Evolutionary conservation across 2,888 invertebrate species (phyloP).

Genomic region (Cheilosia urbana): DNA sequence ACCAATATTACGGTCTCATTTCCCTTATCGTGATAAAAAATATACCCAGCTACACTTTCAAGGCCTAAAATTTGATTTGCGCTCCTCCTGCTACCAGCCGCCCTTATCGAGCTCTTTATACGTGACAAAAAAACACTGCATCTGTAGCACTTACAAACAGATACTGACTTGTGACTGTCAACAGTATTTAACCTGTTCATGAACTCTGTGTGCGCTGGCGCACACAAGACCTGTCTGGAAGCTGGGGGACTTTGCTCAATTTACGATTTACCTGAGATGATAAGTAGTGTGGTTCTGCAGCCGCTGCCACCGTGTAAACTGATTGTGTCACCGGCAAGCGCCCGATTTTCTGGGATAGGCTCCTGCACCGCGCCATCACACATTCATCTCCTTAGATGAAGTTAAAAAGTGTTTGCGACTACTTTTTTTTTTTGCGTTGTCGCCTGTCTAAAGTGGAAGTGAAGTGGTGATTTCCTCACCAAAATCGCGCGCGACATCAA

Average conservation of each 20-base stretch:
- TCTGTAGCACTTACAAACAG: conserved; percentile 16
- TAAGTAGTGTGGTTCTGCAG: conserved; percentile 41
- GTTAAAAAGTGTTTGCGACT: conserved; percentile 38
- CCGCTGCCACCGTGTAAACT: conserved; percentile 57
- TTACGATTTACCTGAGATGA: conserved; percentile 70
- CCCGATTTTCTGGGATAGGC: conserved; percentile 74
- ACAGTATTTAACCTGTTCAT: conserved; percentile 70
- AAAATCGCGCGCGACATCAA: conserved; percentile 47
- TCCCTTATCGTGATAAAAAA: background rate
- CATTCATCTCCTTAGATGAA: conserved; percentile 71
- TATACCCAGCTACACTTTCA: background rate
- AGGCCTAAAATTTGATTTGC: conserved; percentile 1
- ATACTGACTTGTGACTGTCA: conserved; percentile 61
- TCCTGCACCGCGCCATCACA: conserved; percentile 60
- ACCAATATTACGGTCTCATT: background rate
- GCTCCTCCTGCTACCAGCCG: background rate
- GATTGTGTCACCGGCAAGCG: conserved; percentile 74
- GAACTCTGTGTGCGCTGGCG: conserved; percentile 53
- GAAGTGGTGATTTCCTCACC: conserved; percentile 73
- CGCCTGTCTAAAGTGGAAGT: conserved; percentile 72
- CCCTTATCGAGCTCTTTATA: conserved; percentile 55
- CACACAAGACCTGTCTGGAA: conserved; percentile 71
- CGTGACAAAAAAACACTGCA: conserved; percentile 46
- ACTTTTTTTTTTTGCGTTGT: conserved; percentile 27
- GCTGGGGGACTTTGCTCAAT: conserved; percentile 63